Evolutionary conservation across 2,888 invertebrate genomes (phyloP), one percentile per base, ranked within the genome.

Genomic region (Ecdyonurus torrentis): DNA sequence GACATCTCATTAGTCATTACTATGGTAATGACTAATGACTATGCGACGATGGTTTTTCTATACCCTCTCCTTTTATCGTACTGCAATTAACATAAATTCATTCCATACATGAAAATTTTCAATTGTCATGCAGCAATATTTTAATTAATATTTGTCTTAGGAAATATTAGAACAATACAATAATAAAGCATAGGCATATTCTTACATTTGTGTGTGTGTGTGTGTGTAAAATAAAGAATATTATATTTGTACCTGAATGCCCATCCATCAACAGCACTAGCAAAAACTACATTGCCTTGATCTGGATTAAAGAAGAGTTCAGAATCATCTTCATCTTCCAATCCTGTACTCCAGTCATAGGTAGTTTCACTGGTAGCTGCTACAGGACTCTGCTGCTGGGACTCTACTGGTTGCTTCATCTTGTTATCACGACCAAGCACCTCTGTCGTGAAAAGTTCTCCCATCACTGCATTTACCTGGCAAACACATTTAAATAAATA

Each of bases 231-330:
- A 10, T 1, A 23, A 50, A 7, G 5, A 18, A 20, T 24, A 23
- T 22, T n/a, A 52, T 61, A 37, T 59, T 75, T 74, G 69, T 75
- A 80, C 76, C 78, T 74, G 69, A 90, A 88, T 7, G 86, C 90
- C 96, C 98, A 99, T 5, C 97, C 95, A 76, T 99, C 96, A 10
- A 89, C 81, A 19, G 98, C 97, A 72, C 96, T 94, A 1, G 91
- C 89, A 78, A 99, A 99, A 2, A 98, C 82, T 0, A 99, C 97
- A 80, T 99, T 99, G 19, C 95, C 95, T 69, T 83, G 83, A 68
- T 89, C 89, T 0, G 99, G 99, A 0, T 89, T 85, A 74, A 99
- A 99, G 73, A 92, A 95, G n/a, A 94, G 76, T 63, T 83, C 79
- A 0, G 93, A 90, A 73, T 93, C 92, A 74, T 93, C 93, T 0